Conservation (phyloP, 2,888 invertebrate species). For the Rhyacophila evoluta region DNA sequence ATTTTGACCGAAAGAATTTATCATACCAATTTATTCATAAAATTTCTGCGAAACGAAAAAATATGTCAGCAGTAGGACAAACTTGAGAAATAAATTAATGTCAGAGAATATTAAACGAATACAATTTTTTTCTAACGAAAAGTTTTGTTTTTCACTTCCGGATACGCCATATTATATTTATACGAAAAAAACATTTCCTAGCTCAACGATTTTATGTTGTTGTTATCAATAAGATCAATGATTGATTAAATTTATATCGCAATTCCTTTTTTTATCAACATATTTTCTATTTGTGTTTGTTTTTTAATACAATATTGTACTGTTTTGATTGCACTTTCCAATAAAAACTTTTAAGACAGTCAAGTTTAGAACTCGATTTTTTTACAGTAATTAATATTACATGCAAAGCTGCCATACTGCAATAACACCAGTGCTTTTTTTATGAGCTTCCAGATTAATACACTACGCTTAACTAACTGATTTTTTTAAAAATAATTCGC, state of each 20-base stretch:
- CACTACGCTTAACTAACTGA: too few species aligned
- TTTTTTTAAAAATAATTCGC: too few species aligned
- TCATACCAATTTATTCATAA: neutral
- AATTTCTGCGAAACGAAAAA: neutral
- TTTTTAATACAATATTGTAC: too few species aligned
- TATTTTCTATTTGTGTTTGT: too few species aligned
- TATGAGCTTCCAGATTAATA: too few species aligned
- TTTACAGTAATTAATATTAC: too few species aligned
- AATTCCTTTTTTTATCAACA: too few species aligned
- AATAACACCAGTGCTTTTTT: too few species aligned
- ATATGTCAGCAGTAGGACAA: neutral
- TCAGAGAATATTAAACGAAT: neutral
- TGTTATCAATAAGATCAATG: neutral
- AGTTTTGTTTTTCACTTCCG: conserved; percentile 8
- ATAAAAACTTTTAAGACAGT: too few species aligned
- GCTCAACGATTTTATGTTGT: neutral
- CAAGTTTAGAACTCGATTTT: too few species aligned
- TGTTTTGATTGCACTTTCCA: too few species aligned
- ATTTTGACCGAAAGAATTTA: neutral
- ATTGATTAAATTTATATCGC: neutral
- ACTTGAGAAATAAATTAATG: conserved; percentile 5
- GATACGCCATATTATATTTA: neutral
- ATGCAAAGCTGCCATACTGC: too few species aligned
- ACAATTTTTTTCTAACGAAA: neutral
- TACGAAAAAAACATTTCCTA: neutral